Percentiles rank a stretch among this genome's conserved stretches.
Conservation (phyloP, 2,888 invertebrate species). For the Drosophila mayaguana region DNA sequence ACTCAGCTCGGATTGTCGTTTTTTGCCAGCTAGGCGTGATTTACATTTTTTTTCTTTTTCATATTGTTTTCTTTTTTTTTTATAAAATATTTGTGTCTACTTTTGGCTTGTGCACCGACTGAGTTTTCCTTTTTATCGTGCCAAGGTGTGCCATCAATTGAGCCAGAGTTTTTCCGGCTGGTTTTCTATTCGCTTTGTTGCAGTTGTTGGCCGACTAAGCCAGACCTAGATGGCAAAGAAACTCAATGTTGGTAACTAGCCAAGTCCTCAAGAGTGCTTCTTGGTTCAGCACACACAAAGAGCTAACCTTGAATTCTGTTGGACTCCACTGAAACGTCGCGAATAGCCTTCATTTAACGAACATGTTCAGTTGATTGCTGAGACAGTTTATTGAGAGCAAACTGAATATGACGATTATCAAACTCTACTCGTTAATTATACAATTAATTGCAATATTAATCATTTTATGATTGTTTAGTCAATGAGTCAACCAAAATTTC, state of each 20-base stretch:
- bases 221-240: slow-evolving; percentile 49
- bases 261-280: slow-evolving; percentile 7
- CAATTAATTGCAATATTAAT: not conserved
- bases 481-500: not conserved
- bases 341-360: not conserved
- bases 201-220: slow-evolving; percentile 31
- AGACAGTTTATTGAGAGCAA: not conserved
- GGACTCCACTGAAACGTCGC: not conserved
- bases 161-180: slow-evolving; percentile 60
- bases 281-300: not conserved
- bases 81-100: slow-evolving; percentile 73
- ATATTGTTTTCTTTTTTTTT: slow-evolving; percentile 44
- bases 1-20: slow-evolving; percentile 30
- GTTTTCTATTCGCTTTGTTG: slow-evolving; percentile 35
- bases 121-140: slow-evolving; percentile 81
- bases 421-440: no score
- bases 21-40: slow-evolving; percentile 61
- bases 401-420: not conserved
- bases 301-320: slow-evolving; percentile 16
- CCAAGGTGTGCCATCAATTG: slow-evolving; percentile 81
- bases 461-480: not conserved
- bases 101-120: slow-evolving; percentile 71
- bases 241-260: slow-evolving; percentile 43
- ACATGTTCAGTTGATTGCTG: not conserved
- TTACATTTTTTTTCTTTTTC: slow-evolving; percentile 61